phyloP scores from a whole-genome alignment of 2,113 vertebrate species.

The Pachyramphus minor region DNA sequence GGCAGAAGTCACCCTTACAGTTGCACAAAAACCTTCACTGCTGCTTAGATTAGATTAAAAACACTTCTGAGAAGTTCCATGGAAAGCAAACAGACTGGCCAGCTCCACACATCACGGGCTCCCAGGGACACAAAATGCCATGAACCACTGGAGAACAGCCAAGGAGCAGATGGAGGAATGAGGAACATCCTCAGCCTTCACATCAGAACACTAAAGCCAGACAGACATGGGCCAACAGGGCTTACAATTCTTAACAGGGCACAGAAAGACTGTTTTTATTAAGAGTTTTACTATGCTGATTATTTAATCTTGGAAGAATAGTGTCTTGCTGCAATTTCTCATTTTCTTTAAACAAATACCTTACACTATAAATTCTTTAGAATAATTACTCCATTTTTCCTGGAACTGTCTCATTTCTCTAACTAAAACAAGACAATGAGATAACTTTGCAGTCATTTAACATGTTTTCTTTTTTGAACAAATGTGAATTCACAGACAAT shows the following conservation, averaged over 20 bases:
- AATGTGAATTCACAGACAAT: not conserved
- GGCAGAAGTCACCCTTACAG: not conserved
- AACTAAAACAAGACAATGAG: not conserved
- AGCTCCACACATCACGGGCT: not conserved
- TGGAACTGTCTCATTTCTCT: not conserved
- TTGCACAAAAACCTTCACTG: not conserved
- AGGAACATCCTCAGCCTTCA: not conserved
- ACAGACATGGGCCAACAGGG: not conserved
- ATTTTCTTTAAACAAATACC: not conserved
- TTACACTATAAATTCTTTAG: not conserved
- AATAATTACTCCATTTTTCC: not conserved
- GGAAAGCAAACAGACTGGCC: not conserved
- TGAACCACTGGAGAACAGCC: not conserved
- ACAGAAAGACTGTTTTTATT: not conserved
- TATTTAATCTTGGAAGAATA: not conserved
- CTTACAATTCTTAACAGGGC: not conserved
- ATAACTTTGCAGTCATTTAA: not conserved
- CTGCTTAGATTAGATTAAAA: not conserved
- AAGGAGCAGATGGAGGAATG: not conserved
- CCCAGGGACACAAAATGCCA: not conserved
- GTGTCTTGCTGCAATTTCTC: not conserved
- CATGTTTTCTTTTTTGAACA: not conserved
- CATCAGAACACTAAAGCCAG: not conserved
- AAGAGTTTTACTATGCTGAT: not conserved
- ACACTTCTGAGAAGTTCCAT: not conserved